Evolutionary conservation across 2,113 vertebrate species (phyloP).

Genomic region (Syngnathus floridae): DNA sequence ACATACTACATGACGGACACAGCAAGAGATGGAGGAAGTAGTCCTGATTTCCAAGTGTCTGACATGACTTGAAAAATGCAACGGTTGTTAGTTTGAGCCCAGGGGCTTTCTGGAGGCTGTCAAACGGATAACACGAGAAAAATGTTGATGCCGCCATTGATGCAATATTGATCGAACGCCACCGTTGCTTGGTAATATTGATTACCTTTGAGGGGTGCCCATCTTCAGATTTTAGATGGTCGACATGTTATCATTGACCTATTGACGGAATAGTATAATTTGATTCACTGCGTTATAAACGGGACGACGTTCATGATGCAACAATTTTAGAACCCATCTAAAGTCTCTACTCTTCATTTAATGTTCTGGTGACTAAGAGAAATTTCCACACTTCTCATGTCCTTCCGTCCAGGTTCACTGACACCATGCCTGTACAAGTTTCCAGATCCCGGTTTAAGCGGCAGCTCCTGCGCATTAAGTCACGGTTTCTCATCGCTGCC

Average conservation of each 20-base stretch:
- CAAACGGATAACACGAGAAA: no score
- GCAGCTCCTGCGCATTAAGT: constrained; percentile 78
- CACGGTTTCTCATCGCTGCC: constrained; percentile 82
- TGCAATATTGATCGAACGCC: not conserved
- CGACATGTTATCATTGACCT: not conserved
- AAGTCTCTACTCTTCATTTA: no score
- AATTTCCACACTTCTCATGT: not conserved
- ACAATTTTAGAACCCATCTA: no score
- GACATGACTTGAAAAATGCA: not conserved
- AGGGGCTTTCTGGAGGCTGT: no score
- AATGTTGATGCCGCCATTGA: not conserved
- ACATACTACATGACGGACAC: not conserved
- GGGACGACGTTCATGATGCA: not conserved
- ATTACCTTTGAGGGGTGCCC: not conserved
- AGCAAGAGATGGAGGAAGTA: not conserved
- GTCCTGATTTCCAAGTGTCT: not conserved
- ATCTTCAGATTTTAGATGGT: not conserved
- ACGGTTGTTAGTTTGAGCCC: not conserved
- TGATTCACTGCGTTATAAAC: not conserved
- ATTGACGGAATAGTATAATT: not conserved
- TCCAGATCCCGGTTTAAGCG: constrained; percentile 80
- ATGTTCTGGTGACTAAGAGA: not conserved
- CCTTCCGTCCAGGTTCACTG: constrained; percentile 73
- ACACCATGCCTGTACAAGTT: constrained; percentile 92
- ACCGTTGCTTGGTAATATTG: not conserved